phyloP scores from a whole-genome alignment of 92 coral and sea anemone species.

The Muricea muricata region DNA sequence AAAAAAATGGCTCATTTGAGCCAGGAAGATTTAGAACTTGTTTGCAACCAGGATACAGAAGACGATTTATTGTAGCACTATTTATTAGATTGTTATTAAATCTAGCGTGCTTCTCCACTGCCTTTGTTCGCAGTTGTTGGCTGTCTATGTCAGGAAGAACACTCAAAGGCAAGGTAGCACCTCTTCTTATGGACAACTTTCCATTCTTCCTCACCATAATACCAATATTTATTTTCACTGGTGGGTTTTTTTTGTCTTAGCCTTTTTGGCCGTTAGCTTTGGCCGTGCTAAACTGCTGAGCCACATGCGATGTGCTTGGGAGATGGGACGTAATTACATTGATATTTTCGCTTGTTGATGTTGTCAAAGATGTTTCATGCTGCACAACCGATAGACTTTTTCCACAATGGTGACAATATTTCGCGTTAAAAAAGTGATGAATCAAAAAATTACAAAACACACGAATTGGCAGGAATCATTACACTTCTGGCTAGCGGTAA shows the following conservation, averaged over 20 bases:
- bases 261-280: not conserved
- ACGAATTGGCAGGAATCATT: too few species aligned
- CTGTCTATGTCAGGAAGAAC: conserved; percentile 25
- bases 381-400: too few species aligned
- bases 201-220: conserved; percentile 32
- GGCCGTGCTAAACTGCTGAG: not conserved
- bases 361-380: too few species aligned
- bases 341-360: too few species aligned
- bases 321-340: not conserved
- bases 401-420: too few species aligned
- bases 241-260: not conserved
- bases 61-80: not conserved
- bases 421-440: too few species aligned
- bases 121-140: conserved; percentile 21
- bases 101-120: conserved; percentile 47
- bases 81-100: conserved; percentile 34
- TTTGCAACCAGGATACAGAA: conserved; percentile 25
- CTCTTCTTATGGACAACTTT: conserved; percentile 18
- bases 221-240: not conserved
- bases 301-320: not conserved
- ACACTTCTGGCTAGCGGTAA: too few species aligned
- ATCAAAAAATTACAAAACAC: too few species aligned
- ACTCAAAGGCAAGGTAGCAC: conserved; percentile 35
- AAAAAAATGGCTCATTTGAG: conserved; percentile 25
- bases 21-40: conserved; percentile 39